These are phyloP conservation scores for Solenopsis invicta DNA, from an alignment of 1,140 invertebrate genomes.

Conservation along the genomic window DNA sequence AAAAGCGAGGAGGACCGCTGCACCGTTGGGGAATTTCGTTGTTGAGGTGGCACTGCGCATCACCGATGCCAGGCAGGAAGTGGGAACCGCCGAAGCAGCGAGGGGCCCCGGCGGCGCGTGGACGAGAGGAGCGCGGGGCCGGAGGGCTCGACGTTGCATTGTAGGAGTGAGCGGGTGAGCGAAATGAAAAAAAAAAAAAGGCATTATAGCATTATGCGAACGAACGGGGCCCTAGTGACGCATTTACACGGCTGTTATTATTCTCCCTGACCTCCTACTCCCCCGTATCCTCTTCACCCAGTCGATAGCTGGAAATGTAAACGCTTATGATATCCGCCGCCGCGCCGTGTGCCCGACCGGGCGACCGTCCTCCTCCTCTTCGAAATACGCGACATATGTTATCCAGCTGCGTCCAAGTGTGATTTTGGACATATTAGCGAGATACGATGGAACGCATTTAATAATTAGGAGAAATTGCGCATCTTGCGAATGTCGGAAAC, in stretches of 20 bases:
- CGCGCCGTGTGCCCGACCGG: constrained; percentile 21
- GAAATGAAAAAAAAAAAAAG: constrained; percentile 74
- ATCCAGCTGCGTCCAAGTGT: constrained; percentile 9
- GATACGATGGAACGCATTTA: not conserved
- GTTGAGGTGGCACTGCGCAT: constrained; percentile 86
- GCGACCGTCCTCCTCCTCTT: constrained; percentile 27
- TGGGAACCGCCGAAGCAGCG: constrained; percentile 81
- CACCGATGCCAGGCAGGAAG: constrained; percentile 86
- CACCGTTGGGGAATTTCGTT: constrained; percentile 83
- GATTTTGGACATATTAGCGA: constrained; percentile 3
- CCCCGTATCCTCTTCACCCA: constrained; percentile 7
- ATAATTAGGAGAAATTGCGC: not conserved
- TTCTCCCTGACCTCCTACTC: constrained; percentile 52
- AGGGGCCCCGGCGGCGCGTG: constrained; percentile 55
- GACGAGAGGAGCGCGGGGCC: constrained; percentile 66
- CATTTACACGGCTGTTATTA: constrained; percentile 80
- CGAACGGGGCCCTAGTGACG: constrained; percentile 76
- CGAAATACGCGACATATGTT: constrained; percentile 63
- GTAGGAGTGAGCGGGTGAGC: constrained; percentile 77
- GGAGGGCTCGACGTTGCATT: constrained; percentile 74
- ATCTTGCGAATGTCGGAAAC: not conserved
- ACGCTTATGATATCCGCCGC: constrained; percentile 67
- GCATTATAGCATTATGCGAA: constrained; percentile 78
- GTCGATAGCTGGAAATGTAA: constrained; percentile 67
- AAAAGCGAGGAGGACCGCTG: constrained; percentile 75